Evolutionary conservation across 2,888 invertebrate species (phyloP), one percentile per base, ranked within the genome.

Genomic region (Drosophila birchii): DNA sequence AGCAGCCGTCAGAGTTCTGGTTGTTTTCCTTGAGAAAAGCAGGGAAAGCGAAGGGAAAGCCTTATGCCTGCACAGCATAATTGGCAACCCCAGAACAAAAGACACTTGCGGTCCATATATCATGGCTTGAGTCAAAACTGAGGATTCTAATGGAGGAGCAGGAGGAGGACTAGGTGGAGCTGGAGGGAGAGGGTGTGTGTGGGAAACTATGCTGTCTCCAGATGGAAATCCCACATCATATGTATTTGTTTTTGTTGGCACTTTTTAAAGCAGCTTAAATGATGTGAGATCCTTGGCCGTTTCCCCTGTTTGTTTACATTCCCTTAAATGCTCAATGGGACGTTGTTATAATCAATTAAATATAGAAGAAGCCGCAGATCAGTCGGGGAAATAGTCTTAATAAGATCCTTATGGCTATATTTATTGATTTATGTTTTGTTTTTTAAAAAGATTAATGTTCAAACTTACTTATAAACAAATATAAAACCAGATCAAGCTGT

Each of bases 41-140:
- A 11, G 32, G 29, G 8, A 29, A 29, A 29, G 29, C 29, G 29
- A 29, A 20, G 26, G 57, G 36, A 55, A 62, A 62, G 26, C 39
- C 32, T 14, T 23, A 23, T 16, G 20, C 43, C 62, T 34, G 41
- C 41, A 36, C n/a, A 23, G 57, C 60, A 61, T 63, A 63, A 63
- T 63, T 63, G 63, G 63, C 63, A 63, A 47, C 63, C 60, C 60
- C 57, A 41, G 18, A 55, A 68, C 55, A 56, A 56, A 68, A 68
- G 68, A 55, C 68, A 68, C 68, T 68, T 68, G 68, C 69, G 69
- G 68, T 69, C 68, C 69, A 68, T 68, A 68, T 56, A 68, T 68
- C 68, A 68, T 57, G 43, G 57, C 60, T 60, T 54, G 45, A 51
- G 34, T 51, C 51, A 51, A 34, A 51, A 34, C 51, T 9, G 14